phyloP scores from a whole-genome alignment of 2,797 vertebrate species.

The Delichon dasypus region DNA sequence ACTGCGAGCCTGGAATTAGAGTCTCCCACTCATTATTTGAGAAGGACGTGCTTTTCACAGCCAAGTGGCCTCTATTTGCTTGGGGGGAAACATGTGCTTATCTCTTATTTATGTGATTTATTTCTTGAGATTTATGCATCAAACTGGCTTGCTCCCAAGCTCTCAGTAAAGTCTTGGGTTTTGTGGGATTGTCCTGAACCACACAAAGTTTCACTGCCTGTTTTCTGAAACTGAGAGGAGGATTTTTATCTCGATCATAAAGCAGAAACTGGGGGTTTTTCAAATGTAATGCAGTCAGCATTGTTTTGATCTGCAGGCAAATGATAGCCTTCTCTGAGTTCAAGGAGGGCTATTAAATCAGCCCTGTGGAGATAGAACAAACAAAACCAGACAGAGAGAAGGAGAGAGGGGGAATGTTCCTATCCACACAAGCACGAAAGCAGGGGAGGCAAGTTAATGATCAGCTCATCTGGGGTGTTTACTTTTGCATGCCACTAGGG shows the following conservation, averaged over 20 bases:
- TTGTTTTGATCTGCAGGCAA: conserved; percentile 63
- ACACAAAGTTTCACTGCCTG: not conserved
- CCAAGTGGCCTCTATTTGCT: conserved; percentile 57
- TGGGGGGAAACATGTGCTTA: conserved; percentile 32
- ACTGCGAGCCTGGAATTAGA: conserved; percentile 26
- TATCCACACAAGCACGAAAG: conserved; percentile 3
- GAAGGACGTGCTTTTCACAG: conserved; percentile 60
- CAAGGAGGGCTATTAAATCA: conserved; percentile 68
- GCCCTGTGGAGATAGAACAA: conserved; percentile 69
- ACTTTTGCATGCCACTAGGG: conserved; percentile 55
- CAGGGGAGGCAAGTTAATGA: conserved; percentile 22
- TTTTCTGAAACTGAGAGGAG: conserved; percentile 55
- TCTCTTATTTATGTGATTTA: conserved; percentile 51
- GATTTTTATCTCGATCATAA: conserved; percentile 51
- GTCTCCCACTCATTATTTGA: conserved; percentile 64
- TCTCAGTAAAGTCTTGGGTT: not conserved
- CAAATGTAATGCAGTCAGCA: conserved; percentile 56
- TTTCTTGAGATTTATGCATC: conserved; percentile 52
- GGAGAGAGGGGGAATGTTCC: conserved; percentile 11
- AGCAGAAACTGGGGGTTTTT: conserved; percentile 13
- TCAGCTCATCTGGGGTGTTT: conserved; percentile 11
- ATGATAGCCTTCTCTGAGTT: conserved; percentile 49
- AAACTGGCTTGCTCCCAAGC: conserved; percentile 33
- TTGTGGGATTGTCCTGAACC: conserved; percentile 1
- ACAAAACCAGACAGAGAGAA: conserved; percentile 36